A percentile compares a stretch with the other conserved stretches of the same genome.
phyloP scores from a whole-genome alignment of 1,140 invertebrate species.

The Limonius californicus region DNA sequence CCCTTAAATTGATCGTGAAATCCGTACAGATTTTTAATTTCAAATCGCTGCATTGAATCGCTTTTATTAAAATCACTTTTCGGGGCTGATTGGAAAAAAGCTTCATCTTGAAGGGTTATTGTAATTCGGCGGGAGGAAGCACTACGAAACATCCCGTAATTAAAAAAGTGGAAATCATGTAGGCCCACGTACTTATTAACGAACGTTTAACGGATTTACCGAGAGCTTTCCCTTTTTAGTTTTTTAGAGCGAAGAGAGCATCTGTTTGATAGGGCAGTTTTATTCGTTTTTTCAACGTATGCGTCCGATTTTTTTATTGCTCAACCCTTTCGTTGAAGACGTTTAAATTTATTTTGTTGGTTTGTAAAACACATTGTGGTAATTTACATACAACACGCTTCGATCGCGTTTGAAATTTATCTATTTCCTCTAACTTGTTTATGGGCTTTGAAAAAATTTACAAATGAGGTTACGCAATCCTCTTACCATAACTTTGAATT shows the following conservation, averaged over 20 bases:
- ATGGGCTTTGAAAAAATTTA: background rate
- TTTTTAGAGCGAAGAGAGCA: slow-evolving; percentile 4
- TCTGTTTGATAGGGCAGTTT: slow-evolving; percentile 10
- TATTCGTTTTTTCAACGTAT: background rate
- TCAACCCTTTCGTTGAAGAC: slow-evolving; percentile 11
- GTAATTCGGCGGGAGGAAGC: no score
- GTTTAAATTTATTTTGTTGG: slow-evolving; percentile 15
- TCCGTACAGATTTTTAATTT: slow-evolving; percentile 24
- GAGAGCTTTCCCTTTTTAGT: background rate
- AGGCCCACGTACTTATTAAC: background rate
- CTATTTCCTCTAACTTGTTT: slow-evolving; percentile 11
- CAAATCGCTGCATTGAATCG: slow-evolving; percentile 1
- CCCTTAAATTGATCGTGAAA: slow-evolving; percentile 27
- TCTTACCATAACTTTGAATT: no score
- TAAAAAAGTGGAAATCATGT: no score
- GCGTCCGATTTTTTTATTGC: slow-evolving; percentile 1
- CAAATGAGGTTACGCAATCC: no score
- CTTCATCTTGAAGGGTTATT: no score
- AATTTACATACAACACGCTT: slow-evolving; percentile 14
- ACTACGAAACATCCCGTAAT: no score
- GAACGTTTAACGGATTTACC: background rate
- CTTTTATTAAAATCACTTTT: background rate
- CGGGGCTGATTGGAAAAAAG: background rate
- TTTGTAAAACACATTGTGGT: slow-evolving; percentile 15
- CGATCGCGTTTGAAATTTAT: slow-evolving; percentile 15